A percentile compares a stretch with the other conserved stretches of the same genome.
Conservation (phyloP, 2,888 invertebrate genomes). For the Serrognathus titanus region DNA sequence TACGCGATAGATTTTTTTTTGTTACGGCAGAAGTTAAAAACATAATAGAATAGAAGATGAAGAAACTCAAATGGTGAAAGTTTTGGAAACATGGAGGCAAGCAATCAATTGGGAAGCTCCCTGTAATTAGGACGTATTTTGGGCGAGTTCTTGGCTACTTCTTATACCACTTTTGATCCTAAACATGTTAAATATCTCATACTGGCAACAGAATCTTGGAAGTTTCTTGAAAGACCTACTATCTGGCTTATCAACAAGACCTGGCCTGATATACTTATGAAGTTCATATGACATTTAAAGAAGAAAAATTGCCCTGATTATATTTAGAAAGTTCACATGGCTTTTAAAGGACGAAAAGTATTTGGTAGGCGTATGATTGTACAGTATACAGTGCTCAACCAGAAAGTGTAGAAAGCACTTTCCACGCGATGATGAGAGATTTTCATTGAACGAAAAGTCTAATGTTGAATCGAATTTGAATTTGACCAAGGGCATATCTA, state of each 20-base stretch:
- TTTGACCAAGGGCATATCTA: too few species aligned
- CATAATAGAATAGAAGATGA: conserved; percentile 76
- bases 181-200: too few species aligned
- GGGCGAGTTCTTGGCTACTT: conserved; percentile 85
- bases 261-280: conserved; percentile 82
- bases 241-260: too few species aligned
- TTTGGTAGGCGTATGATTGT: too few species aligned
- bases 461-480: too few species aligned
- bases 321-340: conserved; percentile 75
- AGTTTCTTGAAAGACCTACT: too few species aligned
- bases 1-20: conserved; percentile 81
- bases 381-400: conserved; percentile 89
- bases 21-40: conserved; percentile 91
- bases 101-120: conserved; percentile 82
- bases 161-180: too few species aligned
- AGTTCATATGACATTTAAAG: conserved; percentile 61
- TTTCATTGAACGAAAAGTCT: too few species aligned
- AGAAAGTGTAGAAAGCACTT: conserved; percentile 89
- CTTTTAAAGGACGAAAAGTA: conserved; percentile 51
- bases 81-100: conserved; percentile 91
- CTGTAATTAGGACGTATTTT: conserved; percentile 90
- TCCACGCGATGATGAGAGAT: too few species aligned
- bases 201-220: too few species aligned
- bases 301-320: too few species aligned
- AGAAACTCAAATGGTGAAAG: conserved; percentile 82